Conservation (phyloP, 1,140 invertebrate species). For the Phymorhynchus buccinoides region DNA sequence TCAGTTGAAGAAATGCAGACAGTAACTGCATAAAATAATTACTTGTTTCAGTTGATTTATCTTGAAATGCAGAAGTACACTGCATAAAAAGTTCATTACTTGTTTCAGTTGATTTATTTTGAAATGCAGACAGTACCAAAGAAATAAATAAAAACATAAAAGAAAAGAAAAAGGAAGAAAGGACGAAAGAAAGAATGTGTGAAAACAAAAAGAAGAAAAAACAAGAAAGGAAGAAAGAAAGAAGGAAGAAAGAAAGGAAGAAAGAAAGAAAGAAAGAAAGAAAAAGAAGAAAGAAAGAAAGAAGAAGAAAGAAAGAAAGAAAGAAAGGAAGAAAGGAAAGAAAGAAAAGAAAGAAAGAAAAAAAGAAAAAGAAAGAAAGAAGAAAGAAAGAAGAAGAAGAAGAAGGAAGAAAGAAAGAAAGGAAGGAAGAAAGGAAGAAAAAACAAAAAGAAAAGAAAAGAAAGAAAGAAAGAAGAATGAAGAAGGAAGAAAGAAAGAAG, state of each 20-base stretch:
- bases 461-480: neutral
- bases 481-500: neutral
- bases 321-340: neutral
- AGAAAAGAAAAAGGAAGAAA: no score
- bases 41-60: no score
- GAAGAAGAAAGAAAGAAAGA: constrained; percentile 4
- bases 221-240: neutral
- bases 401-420: neutral
- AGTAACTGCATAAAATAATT: no score
- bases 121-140: no score
- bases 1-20: no score
- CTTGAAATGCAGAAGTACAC: no score
- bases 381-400: neutral
- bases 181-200: no score
- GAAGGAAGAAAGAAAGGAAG: constrained; percentile 6
- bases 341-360: neutral
- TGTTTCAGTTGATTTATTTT: no score
- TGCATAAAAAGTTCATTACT: no score
- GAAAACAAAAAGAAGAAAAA: neutral
- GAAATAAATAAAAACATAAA: no score
- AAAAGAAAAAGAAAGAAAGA: neutral
- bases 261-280: constrained; percentile 7
- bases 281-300: constrained; percentile 8
- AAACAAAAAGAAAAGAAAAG: neutral
- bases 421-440: neutral